Conservation (phyloP, 2,888 invertebrate genomes). For the Drosophila sordidapex region DNA sequence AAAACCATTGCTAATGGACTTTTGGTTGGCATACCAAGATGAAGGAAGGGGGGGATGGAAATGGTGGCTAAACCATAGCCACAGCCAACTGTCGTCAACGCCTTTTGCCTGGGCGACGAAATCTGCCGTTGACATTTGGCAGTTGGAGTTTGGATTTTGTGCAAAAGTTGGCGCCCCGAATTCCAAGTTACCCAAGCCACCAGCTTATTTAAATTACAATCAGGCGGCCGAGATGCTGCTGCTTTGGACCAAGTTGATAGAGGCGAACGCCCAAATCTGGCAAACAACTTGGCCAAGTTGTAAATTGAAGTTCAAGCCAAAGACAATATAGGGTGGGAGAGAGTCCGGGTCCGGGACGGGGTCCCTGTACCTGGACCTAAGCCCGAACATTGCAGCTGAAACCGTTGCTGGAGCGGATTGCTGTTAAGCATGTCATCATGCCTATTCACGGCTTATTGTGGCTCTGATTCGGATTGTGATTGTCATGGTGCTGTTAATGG, state of each 20-base stretch:
- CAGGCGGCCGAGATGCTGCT: conserved; percentile 52
- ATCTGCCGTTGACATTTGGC: conserved; percentile 79
- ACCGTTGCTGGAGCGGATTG: conserved; percentile 18
- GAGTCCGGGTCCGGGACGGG: background rate
- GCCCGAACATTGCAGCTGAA: background rate
- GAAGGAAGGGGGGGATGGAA: background rate
- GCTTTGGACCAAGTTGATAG: conserved; percentile 46
- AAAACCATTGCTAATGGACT: conserved; percentile 80
- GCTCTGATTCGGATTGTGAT: conserved; percentile 37
- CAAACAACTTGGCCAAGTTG: conserved; percentile 77
- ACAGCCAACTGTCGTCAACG: conserved; percentile 62
- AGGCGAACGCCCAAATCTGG: conserved; percentile 41
- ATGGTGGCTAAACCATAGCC: conserved; percentile 40
- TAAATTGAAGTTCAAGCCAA: conserved; percentile 76
- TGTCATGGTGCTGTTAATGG: conserved; percentile 34
- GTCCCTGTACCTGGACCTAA: background rate
- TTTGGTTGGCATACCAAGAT: conserved; percentile 57
- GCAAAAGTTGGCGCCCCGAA: conserved; percentile 49
- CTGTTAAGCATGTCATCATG: conserved; percentile 57
- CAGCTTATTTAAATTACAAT: conserved; percentile 78
- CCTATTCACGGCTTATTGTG: conserved; percentile 46
- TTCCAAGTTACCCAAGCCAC: conserved; percentile 44
- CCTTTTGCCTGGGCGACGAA: conserved; percentile 66
- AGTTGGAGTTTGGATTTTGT: conserved; percentile 66
- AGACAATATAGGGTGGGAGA: conserved; percentile 23